phyloP scores from a whole-genome alignment of 2,797 vertebrate genomes.

The Garrulus glandarius region DNA sequence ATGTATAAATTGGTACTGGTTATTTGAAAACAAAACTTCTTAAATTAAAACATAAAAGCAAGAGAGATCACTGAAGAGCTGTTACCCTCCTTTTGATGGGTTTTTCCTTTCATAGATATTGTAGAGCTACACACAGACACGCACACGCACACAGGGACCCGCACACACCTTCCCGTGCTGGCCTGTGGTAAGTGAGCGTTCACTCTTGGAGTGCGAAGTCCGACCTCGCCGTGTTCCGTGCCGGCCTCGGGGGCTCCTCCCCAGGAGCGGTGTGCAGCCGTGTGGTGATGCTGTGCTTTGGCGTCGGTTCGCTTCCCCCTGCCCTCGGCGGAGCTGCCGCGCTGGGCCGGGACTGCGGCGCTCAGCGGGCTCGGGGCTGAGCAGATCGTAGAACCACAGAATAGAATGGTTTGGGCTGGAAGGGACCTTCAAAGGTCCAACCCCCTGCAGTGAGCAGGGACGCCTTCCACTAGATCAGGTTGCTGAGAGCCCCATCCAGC shows the following conservation, averaged over 20 bases:
- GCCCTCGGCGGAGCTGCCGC: rapidly evolving
- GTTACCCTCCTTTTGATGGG: not conserved
- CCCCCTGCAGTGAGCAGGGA: not conserved
- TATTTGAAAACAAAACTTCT: slow-evolving; percentile 46
- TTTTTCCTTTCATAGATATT: not conserved
- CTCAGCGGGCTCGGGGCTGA: rapidly evolving
- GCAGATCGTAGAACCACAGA: rapidly evolving
- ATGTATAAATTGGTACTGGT: slow-evolving; percentile 31
- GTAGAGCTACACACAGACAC: not conserved
- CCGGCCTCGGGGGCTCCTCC: not conserved
- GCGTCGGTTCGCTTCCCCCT: not conserved
- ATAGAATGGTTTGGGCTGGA: not conserved
- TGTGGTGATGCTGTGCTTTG: rapidly evolving
- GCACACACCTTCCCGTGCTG: not conserved
- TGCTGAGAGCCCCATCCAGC: not conserved
- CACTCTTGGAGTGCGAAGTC: not conserved
- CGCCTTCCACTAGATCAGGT: rapidly evolving
- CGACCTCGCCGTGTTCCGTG: not conserved
- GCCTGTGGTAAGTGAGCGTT: not conserved
- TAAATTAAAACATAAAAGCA: not conserved
- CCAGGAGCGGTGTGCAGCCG: rapidly evolving
- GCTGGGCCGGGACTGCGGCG: rapidly evolving
- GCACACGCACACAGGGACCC: not conserved
- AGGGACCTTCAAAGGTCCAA: not conserved
- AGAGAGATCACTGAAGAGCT: not conserved